phyloP scores from a whole-genome alignment of 1,140 invertebrate species.

The Heliconius melpomene region DNA sequence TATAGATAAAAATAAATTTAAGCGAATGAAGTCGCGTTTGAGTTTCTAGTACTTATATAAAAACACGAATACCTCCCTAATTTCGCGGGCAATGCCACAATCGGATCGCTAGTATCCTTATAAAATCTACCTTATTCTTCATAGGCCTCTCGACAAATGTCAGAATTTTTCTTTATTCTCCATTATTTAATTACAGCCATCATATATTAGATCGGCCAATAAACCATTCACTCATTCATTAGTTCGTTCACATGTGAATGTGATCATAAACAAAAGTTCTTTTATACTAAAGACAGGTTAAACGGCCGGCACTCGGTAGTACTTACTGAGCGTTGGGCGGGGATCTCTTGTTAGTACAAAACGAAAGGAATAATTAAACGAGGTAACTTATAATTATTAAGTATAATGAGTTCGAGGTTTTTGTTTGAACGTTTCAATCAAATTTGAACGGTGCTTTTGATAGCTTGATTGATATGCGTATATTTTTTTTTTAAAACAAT shows the following conservation, averaged over 20 bases:
- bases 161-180: conserved; percentile 38
- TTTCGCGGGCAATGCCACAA: too few species aligned
- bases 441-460: conserved; percentile 17
- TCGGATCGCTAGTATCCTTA: too few species aligned
- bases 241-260: conserved; percentile 63
- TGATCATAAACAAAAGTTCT: conserved; percentile 68
- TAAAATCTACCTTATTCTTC: neutral
- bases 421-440: conserved; percentile 32
- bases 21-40: too few species aligned
- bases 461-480: neutral
- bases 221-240: conserved; percentile 64
- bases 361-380: conserved; percentile 61
- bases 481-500: too few species aligned
- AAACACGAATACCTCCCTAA: too few species aligned
- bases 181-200: conserved; percentile 71
- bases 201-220: conserved; percentile 57
- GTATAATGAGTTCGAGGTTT: conserved; percentile 41
- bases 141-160: conserved; percentile 36
- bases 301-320: conserved; percentile 45
- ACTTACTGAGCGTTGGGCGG: conserved; percentile 65
- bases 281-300: conserved; percentile 63
- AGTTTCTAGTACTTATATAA: too few species aligned
- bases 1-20: too few species aligned
- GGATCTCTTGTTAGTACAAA: conserved; percentile 57
- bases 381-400: conserved; percentile 66